Evolutionary conservation across 2,797 vertebrate species (phyloP).

Genomic region (Knipowitschia caucasica): DNA sequence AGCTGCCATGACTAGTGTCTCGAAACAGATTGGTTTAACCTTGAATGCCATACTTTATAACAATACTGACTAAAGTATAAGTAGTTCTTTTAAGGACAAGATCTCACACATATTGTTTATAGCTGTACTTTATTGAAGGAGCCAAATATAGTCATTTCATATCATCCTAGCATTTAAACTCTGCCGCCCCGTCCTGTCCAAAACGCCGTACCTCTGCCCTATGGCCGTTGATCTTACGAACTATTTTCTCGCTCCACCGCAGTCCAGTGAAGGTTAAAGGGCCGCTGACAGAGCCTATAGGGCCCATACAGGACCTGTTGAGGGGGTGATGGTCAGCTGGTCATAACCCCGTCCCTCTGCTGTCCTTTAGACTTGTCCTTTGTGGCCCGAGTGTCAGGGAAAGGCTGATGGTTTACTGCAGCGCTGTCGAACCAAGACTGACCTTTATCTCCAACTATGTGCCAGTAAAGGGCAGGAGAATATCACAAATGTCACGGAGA

Average conservation of each 20-base stretch:
- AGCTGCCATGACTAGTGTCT: too few relatives aligned
- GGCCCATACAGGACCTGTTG: neutral
- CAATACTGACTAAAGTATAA: too few relatives aligned
- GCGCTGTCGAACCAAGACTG: neutral
- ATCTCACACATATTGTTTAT: too few relatives aligned
- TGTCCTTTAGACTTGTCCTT: slow-evolving; percentile 6
- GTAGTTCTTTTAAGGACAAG: too few relatives aligned
- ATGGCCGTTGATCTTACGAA: slow-evolving; percentile 23
- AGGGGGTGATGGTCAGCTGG: slow-evolving; percentile 11
- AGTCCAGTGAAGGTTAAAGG: slow-evolving; percentile 48
- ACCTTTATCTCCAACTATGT: slow-evolving; percentile 9
- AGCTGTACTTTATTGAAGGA: too few relatives aligned
- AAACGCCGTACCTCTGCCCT: slow-evolving; percentile 33
- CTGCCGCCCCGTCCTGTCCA: slow-evolving; percentile 26
- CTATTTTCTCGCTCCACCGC: slow-evolving; percentile 30
- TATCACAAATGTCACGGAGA: slow-evolving; percentile 1
- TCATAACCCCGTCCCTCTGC: slow-evolving; percentile 27
- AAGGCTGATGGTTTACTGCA: neutral
- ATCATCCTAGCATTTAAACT: slow-evolving; percentile 17
- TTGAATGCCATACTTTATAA: too few relatives aligned
- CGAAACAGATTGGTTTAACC: too few relatives aligned
- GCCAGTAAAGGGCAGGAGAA: neutral
- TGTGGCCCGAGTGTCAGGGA: neutral
- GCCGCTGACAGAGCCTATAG: slow-evolving; percentile 25
- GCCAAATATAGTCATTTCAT: too few relatives aligned